Conservation (phyloP, 2,113 vertebrate genomes). For the Acrocephalus kingi region DNA sequence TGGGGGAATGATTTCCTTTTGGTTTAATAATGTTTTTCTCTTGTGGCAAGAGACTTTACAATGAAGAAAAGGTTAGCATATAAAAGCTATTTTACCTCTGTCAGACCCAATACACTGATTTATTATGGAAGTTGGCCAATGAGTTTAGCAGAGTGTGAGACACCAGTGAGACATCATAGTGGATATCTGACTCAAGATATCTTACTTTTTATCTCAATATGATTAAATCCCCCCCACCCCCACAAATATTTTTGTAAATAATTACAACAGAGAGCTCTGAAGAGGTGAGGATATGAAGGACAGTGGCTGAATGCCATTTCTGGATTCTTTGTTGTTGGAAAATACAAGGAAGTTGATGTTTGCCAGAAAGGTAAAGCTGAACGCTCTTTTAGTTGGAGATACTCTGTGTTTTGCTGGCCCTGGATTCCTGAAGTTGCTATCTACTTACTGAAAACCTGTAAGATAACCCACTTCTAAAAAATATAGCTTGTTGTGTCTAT, state of each 20-base stretch:
- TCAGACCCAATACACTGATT: neutral
- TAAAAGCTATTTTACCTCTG: neutral
- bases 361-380: neutral
- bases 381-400: neutral
- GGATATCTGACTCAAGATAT: neutral
- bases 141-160: neutral
- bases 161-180: neutral
- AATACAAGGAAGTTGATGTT: neutral
- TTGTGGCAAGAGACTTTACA: neutral
- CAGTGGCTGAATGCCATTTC: neutral
- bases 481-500: neutral
- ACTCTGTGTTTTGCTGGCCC: neutral
- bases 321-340: neutral
- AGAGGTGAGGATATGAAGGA: neutral
- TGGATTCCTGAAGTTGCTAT: neutral
- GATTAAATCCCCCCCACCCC: accelerated
- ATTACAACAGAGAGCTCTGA: neutral
- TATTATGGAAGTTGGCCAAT: neutral
- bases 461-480: neutral
- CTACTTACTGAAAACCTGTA: neutral
- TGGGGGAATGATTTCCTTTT: neutral
- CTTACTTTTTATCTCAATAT: neutral
- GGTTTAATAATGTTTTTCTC: neutral
- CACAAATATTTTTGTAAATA: neutral
- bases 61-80: neutral